phyloP scores from a whole-genome alignment of 2,888 invertebrate species.

The Andrena bicolor region DNA sequence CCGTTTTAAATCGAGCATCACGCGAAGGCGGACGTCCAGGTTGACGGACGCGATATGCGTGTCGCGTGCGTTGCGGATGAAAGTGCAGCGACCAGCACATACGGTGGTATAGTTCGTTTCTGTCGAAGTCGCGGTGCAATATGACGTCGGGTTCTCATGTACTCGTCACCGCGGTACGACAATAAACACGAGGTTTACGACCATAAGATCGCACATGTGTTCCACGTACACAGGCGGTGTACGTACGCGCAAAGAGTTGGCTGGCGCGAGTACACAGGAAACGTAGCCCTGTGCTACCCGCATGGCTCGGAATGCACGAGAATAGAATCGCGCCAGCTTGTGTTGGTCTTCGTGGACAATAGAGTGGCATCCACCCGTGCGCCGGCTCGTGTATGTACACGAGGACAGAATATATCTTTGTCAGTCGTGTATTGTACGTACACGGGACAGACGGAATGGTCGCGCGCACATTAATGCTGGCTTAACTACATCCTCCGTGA shows the following conservation, averaged over 20 bases:
- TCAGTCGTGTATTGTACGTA: not conserved
- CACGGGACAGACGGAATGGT: constrained; percentile 8
- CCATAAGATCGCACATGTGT: constrained; percentile 40
- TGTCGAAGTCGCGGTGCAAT: constrained; percentile 44
- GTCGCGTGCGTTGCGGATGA: constrained; percentile 44
- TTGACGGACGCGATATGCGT: not conserved
- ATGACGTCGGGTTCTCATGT: constrained; percentile 60
- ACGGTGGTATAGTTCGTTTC: constrained; percentile 40
- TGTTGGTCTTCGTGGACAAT: constrained; percentile 37
- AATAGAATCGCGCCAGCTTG: constrained; percentile 62
- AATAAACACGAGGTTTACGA: constrained; percentile 64
- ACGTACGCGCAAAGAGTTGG: constrained; percentile 39
- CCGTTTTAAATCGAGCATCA: not conserved
- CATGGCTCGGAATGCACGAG: constrained; percentile 67
- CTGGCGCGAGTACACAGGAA: constrained; percentile 62
- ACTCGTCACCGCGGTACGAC: constrained; percentile 55
- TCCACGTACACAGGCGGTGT: constrained; percentile 24
- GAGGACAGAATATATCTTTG: constrained; percentile 15
- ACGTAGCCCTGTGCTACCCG: constrained; percentile 54
- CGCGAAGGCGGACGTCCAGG: constrained; percentile 17
- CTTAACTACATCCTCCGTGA: constrained; percentile 41
- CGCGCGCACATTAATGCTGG: constrained; percentile 29
- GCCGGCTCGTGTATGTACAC: not conserved
- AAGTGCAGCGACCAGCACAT: constrained; percentile 64
- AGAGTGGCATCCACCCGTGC: constrained; percentile 21